Percentiles rank a stretch among this genome's conserved stretches.
Conservation (phyloP, 2,888 invertebrate genomes). For the Dilophus febrilis region DNA sequence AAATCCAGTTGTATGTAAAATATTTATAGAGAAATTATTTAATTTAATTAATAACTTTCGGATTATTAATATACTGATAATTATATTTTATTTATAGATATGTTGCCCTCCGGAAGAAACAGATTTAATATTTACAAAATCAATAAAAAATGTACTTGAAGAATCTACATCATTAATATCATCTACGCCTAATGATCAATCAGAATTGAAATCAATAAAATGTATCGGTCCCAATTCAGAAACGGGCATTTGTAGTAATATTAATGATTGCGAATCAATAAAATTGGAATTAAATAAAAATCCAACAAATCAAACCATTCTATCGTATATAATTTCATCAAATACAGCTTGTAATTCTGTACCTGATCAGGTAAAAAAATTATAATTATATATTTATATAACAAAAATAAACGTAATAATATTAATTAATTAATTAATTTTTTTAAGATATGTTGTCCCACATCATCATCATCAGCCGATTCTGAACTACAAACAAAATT, state of each 20-base stretch:
- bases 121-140: conserved; percentile 11
- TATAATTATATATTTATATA: conserved; percentile 50
- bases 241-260: conserved; percentile 2
- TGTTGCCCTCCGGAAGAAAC: too few species aligned
- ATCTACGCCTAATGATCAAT: too few species aligned
- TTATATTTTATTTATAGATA: too few species aligned
- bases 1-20: conserved; percentile 22
- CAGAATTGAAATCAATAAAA: conserved; percentile 1
- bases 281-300: conserved; percentile 4
- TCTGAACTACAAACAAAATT: too few species aligned
- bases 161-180: too few species aligned
- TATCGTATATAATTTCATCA: conserved; percentile 6
- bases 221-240: neutral
- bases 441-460: neutral
- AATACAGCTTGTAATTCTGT: conserved; percentile 7
- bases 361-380: conserved; percentile 19
- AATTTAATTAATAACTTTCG: neutral
- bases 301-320: conserved; percentile 4
- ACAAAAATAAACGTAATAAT: neutral
- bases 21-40: neutral
- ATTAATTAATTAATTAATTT: too few species aligned
- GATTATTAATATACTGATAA: neutral
- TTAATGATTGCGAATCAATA: conserved; percentile 5
- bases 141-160: conserved; percentile 5
- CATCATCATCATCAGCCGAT: neutral